Evolutionary conservation across 2,113 vertebrate genomes (phyloP), one percentile per base, ranked within the genome.

Genomic region (Axis porcinus): DNA sequence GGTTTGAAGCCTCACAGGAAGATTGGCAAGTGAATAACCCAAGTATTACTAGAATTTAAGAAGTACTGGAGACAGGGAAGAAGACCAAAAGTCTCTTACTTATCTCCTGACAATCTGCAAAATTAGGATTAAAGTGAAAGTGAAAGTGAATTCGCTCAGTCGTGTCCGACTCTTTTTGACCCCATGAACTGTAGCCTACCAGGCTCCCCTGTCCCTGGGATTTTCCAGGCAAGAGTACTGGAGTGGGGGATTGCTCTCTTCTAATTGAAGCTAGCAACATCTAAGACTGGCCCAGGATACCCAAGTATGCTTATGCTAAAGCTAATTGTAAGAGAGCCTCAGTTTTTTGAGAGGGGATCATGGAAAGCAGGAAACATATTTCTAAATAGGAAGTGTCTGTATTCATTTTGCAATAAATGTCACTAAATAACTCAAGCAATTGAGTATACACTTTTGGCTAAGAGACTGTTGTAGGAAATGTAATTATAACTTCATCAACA

Each of bases 401-500:
- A 89, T 43, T 96, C n/a, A 88, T 96, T 96, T 96, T 10, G 27
- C 67, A 95, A 86, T 84, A 90, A 90, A 76, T 76, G 54, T 88
- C 76, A 33, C 19, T 92, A 85, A 96, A 47, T 64, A 87, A 86
- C 23, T 90, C 55, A 67, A 84, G 14, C 15, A 8, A 78, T 64
- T 81, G 92, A 64, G 14, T 28, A 67, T 21, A 86, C 2, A 74
- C 50, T 82, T 93, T 78, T 54, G 36, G 67, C 45, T 21, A 91
- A 76, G 2, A 86, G 28, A 45, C n/a, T 43, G n/a, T 55, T 82
- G 27, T 25, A 84, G 85, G 52, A 89, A 97, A 78, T 33, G 70
- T 78, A 88, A 88, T 54, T 52, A 43, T 54, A 82, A 85, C 45
- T 94, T 97, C 28, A 79, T 87, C 47, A 86, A 89, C 58, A 87